phyloP scores from a whole-genome alignment of 2,888 invertebrate genomes.

The Coenonympha arcania region DNA sequence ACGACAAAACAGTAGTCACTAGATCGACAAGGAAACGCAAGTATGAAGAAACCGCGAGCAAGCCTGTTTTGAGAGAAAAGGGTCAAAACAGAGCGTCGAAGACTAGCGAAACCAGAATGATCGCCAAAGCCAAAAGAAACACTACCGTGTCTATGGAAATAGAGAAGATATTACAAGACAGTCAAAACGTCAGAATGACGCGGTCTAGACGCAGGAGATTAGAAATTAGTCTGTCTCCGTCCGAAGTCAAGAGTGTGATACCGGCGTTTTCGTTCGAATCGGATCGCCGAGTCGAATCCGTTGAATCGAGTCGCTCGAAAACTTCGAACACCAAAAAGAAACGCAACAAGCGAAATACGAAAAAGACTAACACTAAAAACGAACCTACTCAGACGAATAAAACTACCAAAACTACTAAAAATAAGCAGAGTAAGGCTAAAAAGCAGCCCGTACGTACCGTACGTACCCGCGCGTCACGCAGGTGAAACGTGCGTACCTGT shows the following conservation, averaged over 20 bases:
- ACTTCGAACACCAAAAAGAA: constrained; percentile 36
- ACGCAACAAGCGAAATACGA: constrained; percentile 35
- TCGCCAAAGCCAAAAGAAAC: constrained; percentile 40
- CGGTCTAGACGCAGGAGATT: constrained; percentile 51
- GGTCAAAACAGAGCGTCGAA: constrained; percentile 41
- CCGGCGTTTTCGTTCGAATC: constrained; percentile 58
- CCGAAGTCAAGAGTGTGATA: constrained; percentile 46
- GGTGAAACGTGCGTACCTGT: constrained; percentile 43
- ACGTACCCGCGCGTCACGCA: constrained; percentile 45
- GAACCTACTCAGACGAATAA: no score
- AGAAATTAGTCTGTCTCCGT: constrained; percentile 57
- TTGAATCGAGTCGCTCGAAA: constrained; percentile 47
- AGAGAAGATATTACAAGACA: constrained; percentile 33
- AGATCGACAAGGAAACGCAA: constrained; percentile 53
- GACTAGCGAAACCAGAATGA: constrained; percentile 44
- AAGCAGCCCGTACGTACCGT: constrained; percentile 43
- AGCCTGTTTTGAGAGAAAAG: no score
- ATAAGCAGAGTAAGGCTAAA: constrained; percentile 40
- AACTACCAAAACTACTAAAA: no score
- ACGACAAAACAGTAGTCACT: constrained; percentile 48
- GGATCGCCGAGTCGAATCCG: constrained; percentile 46
- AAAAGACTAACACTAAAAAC: no score
- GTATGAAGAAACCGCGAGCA: constrained; percentile 52
- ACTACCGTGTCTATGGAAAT: constrained; percentile 32
- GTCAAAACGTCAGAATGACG: constrained; percentile 51